Conservation (phyloP, 23 tunicate genomes). For the Ascidia mentula region DNA sequence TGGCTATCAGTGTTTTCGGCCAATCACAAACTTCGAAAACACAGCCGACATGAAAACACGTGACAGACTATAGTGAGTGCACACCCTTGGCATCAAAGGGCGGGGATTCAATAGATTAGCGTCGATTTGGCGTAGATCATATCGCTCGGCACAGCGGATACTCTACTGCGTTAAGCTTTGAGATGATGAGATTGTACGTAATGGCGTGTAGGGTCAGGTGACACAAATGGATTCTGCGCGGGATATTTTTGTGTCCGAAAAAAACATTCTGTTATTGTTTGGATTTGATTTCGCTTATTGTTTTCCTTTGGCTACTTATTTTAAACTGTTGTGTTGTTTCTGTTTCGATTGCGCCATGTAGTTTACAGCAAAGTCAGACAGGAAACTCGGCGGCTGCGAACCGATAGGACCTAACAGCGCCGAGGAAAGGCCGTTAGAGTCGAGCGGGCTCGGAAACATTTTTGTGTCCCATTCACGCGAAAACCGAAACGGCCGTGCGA, state of each 20-base stretch:
- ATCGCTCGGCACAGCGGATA: background rate
- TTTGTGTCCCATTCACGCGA: background rate
- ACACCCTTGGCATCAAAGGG: background rate
- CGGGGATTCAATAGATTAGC: conserved; percentile 13
- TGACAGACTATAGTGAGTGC: background rate
- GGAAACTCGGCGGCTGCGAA: background rate
- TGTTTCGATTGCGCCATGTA: too few species aligned
- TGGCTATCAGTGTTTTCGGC: too few species aligned
- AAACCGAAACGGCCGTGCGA: conserved; percentile 3
- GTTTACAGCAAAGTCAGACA: background rate
- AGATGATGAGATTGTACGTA: background rate
- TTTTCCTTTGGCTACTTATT: too few species aligned
- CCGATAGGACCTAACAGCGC: background rate
- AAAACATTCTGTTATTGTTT: too few species aligned
- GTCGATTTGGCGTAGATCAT: conserved; percentile 1
- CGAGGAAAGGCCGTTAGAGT: background rate
- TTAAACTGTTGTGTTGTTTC: too few species aligned
- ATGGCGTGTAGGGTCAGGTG: background rate
- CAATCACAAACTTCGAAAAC: background rate
- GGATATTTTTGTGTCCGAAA: too few species aligned
- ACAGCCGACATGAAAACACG: background rate
- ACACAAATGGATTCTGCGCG: too few species aligned
- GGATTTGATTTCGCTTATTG: too few species aligned
- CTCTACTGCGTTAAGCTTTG: background rate
- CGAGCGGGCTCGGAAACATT: background rate